phyloP scores from a whole-genome alignment of 2,113 vertebrate species.

The Choloepus hoffmanni region DNA sequence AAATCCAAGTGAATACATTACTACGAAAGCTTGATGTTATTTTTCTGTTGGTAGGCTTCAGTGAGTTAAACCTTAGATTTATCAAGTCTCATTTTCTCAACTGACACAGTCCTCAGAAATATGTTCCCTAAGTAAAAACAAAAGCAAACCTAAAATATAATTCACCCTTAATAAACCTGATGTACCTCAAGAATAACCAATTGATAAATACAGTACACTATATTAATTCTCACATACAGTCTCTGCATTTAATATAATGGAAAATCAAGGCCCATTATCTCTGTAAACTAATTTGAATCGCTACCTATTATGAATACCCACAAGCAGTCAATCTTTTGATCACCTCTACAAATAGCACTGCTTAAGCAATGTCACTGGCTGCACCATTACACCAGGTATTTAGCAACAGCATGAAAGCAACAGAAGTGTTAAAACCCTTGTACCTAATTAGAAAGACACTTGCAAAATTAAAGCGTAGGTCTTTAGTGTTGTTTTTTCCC shows the following conservation, averaged over 20 bases:
- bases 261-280: constrained; percentile 45
- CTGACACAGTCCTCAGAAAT: background rate
- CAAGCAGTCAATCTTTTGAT: background rate
- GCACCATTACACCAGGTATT: background rate
- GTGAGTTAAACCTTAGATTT: background rate
- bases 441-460: background rate
- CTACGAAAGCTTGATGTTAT: background rate
- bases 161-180: constrained; percentile 26
- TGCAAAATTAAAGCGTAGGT: background rate
- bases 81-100: background rate
- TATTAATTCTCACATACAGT: constrained; percentile 48
- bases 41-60: background rate
- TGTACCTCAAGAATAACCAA: constrained; percentile 21
- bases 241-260: background rate
- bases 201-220: constrained; percentile 32
- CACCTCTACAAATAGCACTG: background rate
- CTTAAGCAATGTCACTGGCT: background rate
- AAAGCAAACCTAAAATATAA: background rate
- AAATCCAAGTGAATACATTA: background rate
- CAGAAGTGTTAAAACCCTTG: background rate
- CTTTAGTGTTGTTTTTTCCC: background rate
- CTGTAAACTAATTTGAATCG: constrained; percentile 33
- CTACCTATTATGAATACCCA: background rate
- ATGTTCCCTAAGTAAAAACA: background rate
- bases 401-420: background rate